phyloP scores from a whole-genome alignment of 2,888 invertebrate genomes.

The Dimorphilus gyrociliatus region DNA sequence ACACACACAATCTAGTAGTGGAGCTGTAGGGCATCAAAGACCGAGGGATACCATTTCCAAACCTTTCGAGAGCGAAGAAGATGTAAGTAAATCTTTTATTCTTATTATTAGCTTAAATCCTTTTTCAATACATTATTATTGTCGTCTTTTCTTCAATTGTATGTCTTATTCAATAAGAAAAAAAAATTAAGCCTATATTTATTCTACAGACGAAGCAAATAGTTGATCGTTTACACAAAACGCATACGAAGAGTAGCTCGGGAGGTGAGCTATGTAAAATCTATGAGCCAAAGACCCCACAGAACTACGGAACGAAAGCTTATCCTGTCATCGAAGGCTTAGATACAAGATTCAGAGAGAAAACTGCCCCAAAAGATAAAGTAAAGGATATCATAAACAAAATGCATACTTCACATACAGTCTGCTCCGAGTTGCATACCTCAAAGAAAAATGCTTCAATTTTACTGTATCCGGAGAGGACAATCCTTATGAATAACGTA shows the following conservation, averaged over 20 bases:
- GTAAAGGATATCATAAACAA: neutral
- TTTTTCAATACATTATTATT: too few relatives aligned
- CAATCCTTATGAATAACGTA: conserved; percentile 9
- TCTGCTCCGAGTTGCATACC: conserved; percentile 4
- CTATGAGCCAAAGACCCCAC: neutral
- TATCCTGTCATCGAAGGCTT: conserved; percentile 4
- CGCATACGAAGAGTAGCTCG: conserved; percentile 3
- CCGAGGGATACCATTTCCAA: too few relatives aligned
- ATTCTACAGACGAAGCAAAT: too few relatives aligned
- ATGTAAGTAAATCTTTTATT: too few relatives aligned
- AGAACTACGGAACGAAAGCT: conserved; percentile 2
- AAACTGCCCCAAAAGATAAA: neutral
- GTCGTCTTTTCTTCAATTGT: too few relatives aligned
- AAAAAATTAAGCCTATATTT: too few relatives aligned
- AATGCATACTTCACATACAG: conserved; percentile 1
- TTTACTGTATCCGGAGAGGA: conserved; percentile 11
- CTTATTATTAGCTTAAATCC: too few relatives aligned
- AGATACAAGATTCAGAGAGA: conserved; percentile 3
- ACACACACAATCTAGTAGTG: too few relatives aligned
- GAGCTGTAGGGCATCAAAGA: too few relatives aligned
- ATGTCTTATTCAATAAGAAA: too few relatives aligned
- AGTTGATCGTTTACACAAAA: neutral
- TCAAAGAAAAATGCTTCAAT: conserved; percentile 8
- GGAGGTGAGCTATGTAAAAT: neutral
- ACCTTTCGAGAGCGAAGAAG: too few relatives aligned